These are phyloP conservation scores for Coendou prehensilis DNA, from an alignment of 2,797 vertebrate genomes.

Conservation along the genomic window DNA sequence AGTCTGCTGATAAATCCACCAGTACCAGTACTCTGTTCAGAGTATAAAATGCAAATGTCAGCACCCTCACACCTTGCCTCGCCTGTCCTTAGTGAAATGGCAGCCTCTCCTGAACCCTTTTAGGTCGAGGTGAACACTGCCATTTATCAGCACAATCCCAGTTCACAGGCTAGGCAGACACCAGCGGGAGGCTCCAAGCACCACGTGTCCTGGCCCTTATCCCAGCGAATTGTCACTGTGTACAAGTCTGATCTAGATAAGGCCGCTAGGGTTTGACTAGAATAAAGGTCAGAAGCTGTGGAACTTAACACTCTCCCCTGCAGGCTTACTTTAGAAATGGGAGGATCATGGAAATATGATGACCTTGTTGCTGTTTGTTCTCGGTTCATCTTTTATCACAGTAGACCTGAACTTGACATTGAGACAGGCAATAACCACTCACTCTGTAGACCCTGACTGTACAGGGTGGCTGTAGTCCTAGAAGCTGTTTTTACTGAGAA, in stretches of 20 bases:
- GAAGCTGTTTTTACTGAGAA: neutral
- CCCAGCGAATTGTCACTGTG: neutral
- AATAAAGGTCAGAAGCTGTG: neutral
- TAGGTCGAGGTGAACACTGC: slow-evolving; percentile 19
- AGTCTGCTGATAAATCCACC: neutral
- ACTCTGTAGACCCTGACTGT: neutral
- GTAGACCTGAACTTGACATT: neutral
- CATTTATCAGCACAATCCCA: neutral
- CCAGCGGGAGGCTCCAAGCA: neutral
- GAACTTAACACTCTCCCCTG: neutral
- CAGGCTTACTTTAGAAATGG: neutral
- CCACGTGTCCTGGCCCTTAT: neutral
- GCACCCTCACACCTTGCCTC: neutral
- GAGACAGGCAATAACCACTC: neutral
- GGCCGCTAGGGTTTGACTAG: neutral
- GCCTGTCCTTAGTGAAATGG: neutral
- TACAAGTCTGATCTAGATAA: neutral
- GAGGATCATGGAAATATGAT: neutral
- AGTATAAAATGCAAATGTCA: slow-evolving; percentile 73
- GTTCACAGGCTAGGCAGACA: neutral
- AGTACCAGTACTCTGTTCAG: neutral
- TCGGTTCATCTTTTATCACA: neutral
- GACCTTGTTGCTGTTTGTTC: neutral
- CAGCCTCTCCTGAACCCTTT: neutral
- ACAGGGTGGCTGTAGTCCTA: neutral